These are phyloP conservation scores for Lepidocolaptes lacrymiger DNA, from an alignment of 2,797 vertebrate genomes.

Conservation along the genomic window DNA sequence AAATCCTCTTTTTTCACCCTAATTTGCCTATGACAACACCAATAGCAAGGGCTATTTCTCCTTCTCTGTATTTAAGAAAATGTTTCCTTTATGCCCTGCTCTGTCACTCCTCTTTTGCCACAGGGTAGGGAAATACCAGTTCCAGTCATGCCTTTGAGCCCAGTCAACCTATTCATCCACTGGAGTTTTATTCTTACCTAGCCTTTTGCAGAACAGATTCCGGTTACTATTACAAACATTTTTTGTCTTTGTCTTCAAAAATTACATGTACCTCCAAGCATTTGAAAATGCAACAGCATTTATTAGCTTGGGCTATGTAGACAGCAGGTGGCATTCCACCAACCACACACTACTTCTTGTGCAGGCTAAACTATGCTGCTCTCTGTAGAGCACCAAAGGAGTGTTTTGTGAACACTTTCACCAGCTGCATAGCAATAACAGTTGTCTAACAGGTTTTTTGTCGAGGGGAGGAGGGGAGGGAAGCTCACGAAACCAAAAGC, in stretches of 20 bases:
- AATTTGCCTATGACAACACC: background rate
- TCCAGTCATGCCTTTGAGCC: background rate
- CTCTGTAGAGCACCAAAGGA: background rate
- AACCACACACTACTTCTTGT: background rate
- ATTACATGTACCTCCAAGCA: background rate
- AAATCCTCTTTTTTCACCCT: background rate
- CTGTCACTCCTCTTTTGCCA: background rate
- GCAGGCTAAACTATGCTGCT: background rate
- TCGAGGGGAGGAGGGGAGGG: no score
- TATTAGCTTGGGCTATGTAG: background rate
- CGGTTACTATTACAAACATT: background rate
- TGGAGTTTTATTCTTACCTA: background rate
- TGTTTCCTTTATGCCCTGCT: background rate
- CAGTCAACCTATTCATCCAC: background rate
- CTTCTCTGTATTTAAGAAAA: background rate
- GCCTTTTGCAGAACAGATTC: background rate
- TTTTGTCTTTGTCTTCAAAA: background rate
- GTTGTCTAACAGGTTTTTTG: background rate
- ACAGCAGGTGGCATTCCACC: background rate
- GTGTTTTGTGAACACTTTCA: background rate
- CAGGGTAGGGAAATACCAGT: background rate
- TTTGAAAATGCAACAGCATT: background rate
- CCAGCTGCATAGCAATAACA: background rate
- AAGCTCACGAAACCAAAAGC: background rate
- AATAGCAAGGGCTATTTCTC: background rate